These are phyloP conservation scores for Ostrea denselamellosa DNA, from an alignment of 1,140 invertebrate genomes.

Conservation along the genomic window DNA sequence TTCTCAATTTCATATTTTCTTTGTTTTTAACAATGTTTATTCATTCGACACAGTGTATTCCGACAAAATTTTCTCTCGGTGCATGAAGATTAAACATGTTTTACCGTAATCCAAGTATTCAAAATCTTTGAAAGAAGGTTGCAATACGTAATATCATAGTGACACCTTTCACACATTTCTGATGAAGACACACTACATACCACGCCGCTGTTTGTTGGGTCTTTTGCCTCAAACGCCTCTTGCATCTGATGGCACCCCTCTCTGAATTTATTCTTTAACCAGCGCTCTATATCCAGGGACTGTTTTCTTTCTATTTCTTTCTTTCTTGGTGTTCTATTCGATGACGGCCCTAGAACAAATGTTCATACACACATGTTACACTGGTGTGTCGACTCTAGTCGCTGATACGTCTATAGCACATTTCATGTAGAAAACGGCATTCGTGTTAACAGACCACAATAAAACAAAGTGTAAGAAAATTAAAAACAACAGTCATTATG, in stretches of 20 bases:
- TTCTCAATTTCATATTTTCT: too few species aligned
- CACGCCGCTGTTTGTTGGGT: conserved; percentile 71
- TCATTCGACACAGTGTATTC: too few species aligned
- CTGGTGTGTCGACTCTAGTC: not conserved
- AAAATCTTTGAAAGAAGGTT: not conserved
- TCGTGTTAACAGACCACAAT: conserved; percentile 9
- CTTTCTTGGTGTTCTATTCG: conserved; percentile 65
- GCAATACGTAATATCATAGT: too few species aligned
- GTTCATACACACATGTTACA: not conserved
- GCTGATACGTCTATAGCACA: not conserved
- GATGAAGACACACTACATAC: conserved; percentile 60
- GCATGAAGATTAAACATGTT: too few species aligned
- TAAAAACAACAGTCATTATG: not conserved
- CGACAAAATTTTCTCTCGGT: too few species aligned
- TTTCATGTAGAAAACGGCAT: not conserved
- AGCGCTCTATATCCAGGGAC: conserved; percentile 76
- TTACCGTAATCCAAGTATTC: not conserved
- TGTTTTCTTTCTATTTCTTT: conserved; percentile 73
- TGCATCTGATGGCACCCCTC: conserved; percentile 77
- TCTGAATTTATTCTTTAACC: conserved; percentile 78
- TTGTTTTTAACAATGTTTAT: too few species aligned
- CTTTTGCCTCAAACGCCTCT: conserved; percentile 75
- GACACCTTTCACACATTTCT: not conserved
- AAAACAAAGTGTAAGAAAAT: not conserved
- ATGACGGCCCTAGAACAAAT: not conserved